A percentile compares a stretch with the other conserved stretches of the same genome.
Evolutionary conservation across 1,140 invertebrate genomes (phyloP).

Genomic region (Psilanteris sp.): DNA sequence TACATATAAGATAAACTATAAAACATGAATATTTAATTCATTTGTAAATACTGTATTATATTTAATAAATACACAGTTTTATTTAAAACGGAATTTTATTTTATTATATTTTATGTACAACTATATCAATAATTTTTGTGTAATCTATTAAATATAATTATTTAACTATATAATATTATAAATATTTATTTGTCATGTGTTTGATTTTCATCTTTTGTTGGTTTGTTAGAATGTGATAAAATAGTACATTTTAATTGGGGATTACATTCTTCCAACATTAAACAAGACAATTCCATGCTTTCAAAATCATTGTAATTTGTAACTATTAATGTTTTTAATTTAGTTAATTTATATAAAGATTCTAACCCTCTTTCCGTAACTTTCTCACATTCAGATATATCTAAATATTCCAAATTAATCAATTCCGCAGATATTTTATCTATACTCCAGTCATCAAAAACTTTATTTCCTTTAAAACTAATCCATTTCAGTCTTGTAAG

Average conservation of each 20-base stretch:
- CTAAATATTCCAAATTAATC: constrained; percentile 84
- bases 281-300: constrained; percentile 81
- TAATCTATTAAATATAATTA: too few species aligned
- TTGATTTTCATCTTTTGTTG: constrained; percentile 3
- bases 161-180: too few species aligned
- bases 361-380: constrained; percentile 84
- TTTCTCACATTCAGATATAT: constrained; percentile 85
- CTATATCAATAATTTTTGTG: too few species aligned
- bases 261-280: constrained; percentile 81
- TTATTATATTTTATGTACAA: too few species aligned
- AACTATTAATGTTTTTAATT: constrained; percentile 81
- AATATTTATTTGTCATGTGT: background rate
- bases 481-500: constrained; percentile 83
- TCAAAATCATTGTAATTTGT: constrained; percentile 68
- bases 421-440: constrained; percentile 83
- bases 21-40: too few species aligned
- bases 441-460: constrained; percentile 89
- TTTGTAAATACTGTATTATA: too few species aligned
- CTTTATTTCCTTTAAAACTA: constrained; percentile 82
- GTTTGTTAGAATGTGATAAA: constrained; percentile 26
- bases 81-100: too few species aligned
- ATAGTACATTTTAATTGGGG: constrained; percentile 67
- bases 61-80: too few species aligned
- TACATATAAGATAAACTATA: too few species aligned
- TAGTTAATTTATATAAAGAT: constrained; percentile 82